phyloP scores from a whole-genome alignment of 2,888 invertebrate genomes.

The Chrysolina americana region DNA sequence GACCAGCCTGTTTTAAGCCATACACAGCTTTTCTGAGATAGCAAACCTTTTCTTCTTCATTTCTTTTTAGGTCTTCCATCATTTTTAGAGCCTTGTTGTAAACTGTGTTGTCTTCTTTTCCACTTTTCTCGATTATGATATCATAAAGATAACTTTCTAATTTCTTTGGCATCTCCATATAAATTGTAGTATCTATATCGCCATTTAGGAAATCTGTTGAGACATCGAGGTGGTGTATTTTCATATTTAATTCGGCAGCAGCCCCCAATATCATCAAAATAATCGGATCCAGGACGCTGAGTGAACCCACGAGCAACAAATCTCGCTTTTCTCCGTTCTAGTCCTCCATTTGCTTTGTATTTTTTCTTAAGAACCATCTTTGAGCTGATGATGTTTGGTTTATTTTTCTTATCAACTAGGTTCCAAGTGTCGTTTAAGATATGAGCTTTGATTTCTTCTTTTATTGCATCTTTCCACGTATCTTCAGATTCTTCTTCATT shows the following conservation, averaged over 20 bases:
- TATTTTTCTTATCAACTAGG: not conserved
- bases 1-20: slow-evolving; percentile 18
- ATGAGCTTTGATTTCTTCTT: not conserved
- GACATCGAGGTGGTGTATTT: not conserved
- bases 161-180: not conserved
- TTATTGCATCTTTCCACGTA: slow-evolving; percentile 5
- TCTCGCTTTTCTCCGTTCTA: slow-evolving; percentile 8
- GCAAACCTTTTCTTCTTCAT: slow-evolving; percentile 12
- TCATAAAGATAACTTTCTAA: not conserved
- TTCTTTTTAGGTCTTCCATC: slow-evolving; percentile 7
- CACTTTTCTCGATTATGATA: not conserved
- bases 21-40: slow-evolving; percentile 13
- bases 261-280: not conserved
- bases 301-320: slow-evolving; percentile 1
- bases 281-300: not conserved
- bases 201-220: not conserved
- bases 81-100: not conserved
- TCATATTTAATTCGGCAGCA: not conserved
- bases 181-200: not conserved
- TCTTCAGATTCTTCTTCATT: not conserved
- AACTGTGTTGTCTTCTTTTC: not conserved
- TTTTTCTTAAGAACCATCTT: slow-evolving; percentile 22
- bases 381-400: not conserved
- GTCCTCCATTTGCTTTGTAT: not conserved
- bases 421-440: slow-evolving; percentile 17